Conservation (phyloP, 2,888 invertebrate genomes). For the Mechanitis mazaeus region DNA sequence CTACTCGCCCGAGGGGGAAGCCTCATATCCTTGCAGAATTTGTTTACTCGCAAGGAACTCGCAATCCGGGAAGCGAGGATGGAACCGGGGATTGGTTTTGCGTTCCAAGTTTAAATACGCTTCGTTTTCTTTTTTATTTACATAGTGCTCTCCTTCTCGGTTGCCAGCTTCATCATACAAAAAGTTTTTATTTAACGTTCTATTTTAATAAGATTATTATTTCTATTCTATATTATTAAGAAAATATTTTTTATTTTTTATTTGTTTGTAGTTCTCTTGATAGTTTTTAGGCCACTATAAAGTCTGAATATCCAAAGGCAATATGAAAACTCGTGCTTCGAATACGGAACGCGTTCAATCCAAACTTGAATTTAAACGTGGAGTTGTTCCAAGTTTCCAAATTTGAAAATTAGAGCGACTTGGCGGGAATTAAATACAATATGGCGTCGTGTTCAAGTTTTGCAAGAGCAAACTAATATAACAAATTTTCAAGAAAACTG, state of each 20-base stretch:
- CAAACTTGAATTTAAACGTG: conserved; percentile 72
- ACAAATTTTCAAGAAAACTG: conserved; percentile 6
- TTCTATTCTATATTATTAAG: neutral
- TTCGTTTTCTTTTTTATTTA: conserved; percentile 31
- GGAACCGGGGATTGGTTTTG: conserved; percentile 57
- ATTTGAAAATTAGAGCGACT: conserved; percentile 71
- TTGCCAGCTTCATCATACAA: conserved; percentile 2
- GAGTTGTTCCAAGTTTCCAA: conserved; percentile 67
- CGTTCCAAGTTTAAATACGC: conserved; percentile 42
- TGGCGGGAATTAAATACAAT: conserved; percentile 57
- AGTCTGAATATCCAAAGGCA: conserved; percentile 34
- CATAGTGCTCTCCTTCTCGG: neutral
- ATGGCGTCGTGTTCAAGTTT: conserved; percentile 31
- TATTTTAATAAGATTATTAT: neutral
- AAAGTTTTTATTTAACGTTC: conserved; percentile 6
- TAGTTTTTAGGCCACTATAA: conserved; percentile 42
- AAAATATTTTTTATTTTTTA: neutral
- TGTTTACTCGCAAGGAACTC: conserved; percentile 73
- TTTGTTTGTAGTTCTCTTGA: conserved; percentile 9
- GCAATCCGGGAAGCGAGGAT: conserved; percentile 49
- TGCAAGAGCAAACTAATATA: conserved; percentile 19
- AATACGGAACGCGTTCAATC: conserved; percentile 67
- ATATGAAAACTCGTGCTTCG: conserved; percentile 68
- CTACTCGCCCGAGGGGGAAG: conserved; percentile 46
- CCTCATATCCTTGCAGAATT: conserved; percentile 75